A percentile compares a stretch with the other conserved stretches of the same genome.
These are phyloP conservation scores for Parambassis ranga DNA, from an alignment of 2,797 vertebrate genomes.

Conservation along the genomic window DNA sequence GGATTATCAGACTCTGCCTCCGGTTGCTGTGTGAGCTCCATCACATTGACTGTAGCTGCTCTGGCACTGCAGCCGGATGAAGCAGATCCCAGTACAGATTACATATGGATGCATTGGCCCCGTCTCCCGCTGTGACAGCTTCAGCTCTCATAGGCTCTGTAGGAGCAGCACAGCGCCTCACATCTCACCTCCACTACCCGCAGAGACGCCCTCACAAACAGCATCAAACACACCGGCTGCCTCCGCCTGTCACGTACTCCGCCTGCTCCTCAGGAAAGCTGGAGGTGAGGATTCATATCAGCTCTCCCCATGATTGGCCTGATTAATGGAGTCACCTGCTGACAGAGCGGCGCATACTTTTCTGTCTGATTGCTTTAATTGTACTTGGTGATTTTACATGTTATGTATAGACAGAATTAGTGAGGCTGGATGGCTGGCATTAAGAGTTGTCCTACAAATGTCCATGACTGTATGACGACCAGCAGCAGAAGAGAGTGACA, in stretches of 20 bases:
- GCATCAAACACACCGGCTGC: slow-evolving; percentile 19
- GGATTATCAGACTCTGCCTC: neutral
- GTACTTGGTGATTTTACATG: neutral
- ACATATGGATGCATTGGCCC: slow-evolving; percentile 5
- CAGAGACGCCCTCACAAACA: slow-evolving; percentile 30
- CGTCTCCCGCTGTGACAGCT: slow-evolving; percentile 10
- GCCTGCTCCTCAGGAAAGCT: neutral
- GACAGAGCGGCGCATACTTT: slow-evolving; percentile 16
- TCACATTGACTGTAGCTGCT: neutral
- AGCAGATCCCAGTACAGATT: slow-evolving; percentile 18
- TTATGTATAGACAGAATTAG: too few relatives aligned
- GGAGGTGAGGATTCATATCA: neutral
- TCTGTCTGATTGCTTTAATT: slow-evolving; percentile 32
- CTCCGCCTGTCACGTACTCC: neutral
- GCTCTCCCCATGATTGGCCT: neutral
- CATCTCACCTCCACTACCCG: slow-evolving; percentile 4
- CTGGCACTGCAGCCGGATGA: neutral
- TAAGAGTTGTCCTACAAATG: too few relatives aligned
- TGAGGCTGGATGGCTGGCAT: too few relatives aligned
- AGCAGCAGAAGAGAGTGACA: too few relatives aligned
- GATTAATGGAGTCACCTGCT: slow-evolving; percentile 32
- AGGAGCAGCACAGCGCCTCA: slow-evolving; percentile 7
- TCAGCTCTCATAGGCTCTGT: neutral
- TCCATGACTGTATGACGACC: too few relatives aligned
- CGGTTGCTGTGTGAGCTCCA: neutral